phyloP scores from a whole-genome alignment of 2,113 vertebrate species.

The Vombatus ursinus region DNA sequence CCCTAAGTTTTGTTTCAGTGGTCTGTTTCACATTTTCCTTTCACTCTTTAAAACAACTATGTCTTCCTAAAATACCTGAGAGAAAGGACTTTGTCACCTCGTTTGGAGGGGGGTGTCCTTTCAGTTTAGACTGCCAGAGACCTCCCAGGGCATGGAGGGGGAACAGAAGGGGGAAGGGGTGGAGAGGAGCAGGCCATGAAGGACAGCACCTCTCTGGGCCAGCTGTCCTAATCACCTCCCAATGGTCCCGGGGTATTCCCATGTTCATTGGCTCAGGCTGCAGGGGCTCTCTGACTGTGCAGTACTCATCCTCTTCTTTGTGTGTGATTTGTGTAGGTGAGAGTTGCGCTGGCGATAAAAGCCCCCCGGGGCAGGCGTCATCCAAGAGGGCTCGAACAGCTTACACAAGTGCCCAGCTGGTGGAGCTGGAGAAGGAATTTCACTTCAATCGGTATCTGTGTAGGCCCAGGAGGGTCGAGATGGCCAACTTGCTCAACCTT shows the following conservation, averaged over 20 bases:
- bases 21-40: neutral
- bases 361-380: slow-evolving; percentile 93
- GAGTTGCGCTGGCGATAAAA: slow-evolving; percentile 97
- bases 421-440: slow-evolving; percentile 99
- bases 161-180: neutral
- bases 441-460: slow-evolving; percentile 99
- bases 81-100: neutral
- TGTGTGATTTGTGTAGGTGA: slow-evolving; percentile 91
- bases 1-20: neutral
- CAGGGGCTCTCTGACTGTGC: slow-evolving; percentile 53
- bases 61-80: neutral
- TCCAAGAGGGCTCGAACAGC: slow-evolving; percentile 98
- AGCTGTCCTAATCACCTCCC: neutral
- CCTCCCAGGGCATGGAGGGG: neutral
- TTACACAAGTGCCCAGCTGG: slow-evolving; percentile 99
- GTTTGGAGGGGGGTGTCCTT: neutral
- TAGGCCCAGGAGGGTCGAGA: slow-evolving; percentile 95
- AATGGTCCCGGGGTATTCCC: neutral
- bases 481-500: slow-evolving; percentile 98
- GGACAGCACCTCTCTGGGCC: neutral
- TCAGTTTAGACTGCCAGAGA: neutral
- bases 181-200: neutral
- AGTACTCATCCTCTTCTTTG: slow-evolving; percentile 82
- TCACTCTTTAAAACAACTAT: neutral
- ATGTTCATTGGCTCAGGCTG: neutral